A percentile compares a stretch with the other conserved stretches of the same genome.
These are phyloP conservation scores for Cryptus viduatorius DNA, from an alignment of 2,888 invertebrate species.

Conservation along the genomic window DNA sequence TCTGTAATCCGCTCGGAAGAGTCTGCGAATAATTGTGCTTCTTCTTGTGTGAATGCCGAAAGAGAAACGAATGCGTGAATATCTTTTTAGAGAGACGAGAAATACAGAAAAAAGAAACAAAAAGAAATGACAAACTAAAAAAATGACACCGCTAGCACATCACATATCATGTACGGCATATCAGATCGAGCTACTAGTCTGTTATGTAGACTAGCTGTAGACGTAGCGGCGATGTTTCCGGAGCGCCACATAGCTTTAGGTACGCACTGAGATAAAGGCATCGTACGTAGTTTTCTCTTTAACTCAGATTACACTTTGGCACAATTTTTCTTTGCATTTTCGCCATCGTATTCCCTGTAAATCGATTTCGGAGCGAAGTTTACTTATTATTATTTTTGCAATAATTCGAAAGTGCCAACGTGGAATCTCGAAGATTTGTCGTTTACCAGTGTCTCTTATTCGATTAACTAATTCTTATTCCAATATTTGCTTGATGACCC, in stretches of 20 bases:
- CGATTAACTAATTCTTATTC: constrained; percentile 26
- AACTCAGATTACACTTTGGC: constrained; percentile 54
- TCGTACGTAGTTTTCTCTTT: constrained; percentile 78
- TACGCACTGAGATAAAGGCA: constrained; percentile 84
- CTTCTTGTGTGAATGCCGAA: constrained; percentile 35
- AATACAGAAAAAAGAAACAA: constrained; percentile 28
- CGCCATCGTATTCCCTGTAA: not conserved
- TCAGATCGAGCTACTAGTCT: constrained; percentile 83
- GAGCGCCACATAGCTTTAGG: constrained; percentile 84
- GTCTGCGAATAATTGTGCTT: constrained; percentile 27
- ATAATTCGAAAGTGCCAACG: constrained; percentile 23
- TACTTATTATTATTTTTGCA: not conserved
- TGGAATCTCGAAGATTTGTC: constrained; percentile 57
- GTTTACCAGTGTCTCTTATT: constrained; percentile 51
- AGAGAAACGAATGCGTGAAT: constrained; percentile 25
- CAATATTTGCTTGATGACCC: constrained; percentile 54
- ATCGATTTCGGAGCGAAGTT: not conserved
- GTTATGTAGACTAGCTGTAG: constrained; percentile 84
- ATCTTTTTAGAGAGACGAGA: constrained; percentile 49
- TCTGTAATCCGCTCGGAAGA: constrained; percentile 34
- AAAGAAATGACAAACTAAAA: constrained; percentile 29
- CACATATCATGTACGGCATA: constrained; percentile 83
- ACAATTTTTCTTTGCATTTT: not conserved
- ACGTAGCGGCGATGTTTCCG: constrained; percentile 84
- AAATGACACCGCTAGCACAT: constrained; percentile 76